A percentile compares a stretch with the other conserved stretches of the same genome.
Conservation (phyloP, 1,140 invertebrate species). For the Bombus terrestris region DNA sequence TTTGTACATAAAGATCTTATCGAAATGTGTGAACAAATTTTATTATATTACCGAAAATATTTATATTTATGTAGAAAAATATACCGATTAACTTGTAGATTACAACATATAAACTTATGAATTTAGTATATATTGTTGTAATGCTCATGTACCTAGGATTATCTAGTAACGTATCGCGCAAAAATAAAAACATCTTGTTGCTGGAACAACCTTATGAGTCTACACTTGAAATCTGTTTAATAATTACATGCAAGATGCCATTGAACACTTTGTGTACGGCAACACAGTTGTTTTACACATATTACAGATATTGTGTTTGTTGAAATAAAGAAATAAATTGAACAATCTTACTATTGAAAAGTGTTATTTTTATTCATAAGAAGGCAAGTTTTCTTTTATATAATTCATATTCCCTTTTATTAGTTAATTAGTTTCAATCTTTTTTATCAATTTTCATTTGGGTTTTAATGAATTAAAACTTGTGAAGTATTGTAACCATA, state of each 20-base stretch:
- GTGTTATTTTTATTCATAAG: background rate
- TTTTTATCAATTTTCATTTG: background rate
- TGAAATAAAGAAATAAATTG: slow-evolving; percentile 64
- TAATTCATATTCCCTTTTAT: background rate
- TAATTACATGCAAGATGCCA: slow-evolving; percentile 22
- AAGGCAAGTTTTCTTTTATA: background rate
- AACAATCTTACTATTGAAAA: slow-evolving; percentile 30
- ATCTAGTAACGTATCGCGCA: slow-evolving; percentile 59
- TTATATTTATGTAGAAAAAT: slow-evolving; percentile 57
- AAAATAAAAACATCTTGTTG: slow-evolving; percentile 50
- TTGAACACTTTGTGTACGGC: slow-evolving; percentile 30
- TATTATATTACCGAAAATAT: slow-evolving; percentile 53
- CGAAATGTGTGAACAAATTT: slow-evolving; percentile 47
- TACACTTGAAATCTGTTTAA: slow-evolving; percentile 39
- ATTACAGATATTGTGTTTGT: slow-evolving; percentile 60
- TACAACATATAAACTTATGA: slow-evolving; percentile 48
- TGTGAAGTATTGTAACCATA: background rate
- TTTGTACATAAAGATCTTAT: slow-evolving; percentile 70
- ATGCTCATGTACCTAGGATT: slow-evolving; percentile 61
- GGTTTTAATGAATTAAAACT: background rate
- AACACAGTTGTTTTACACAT: slow-evolving; percentile 53
- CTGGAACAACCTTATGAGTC: slow-evolving; percentile 39
- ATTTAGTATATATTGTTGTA: slow-evolving; percentile 70
- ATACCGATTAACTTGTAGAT: slow-evolving; percentile 56
- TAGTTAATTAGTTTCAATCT: background rate